Base-by-base conservation (phyloP, 2,113 vertebrate species). In the Calidris pygmaea region DNA sequence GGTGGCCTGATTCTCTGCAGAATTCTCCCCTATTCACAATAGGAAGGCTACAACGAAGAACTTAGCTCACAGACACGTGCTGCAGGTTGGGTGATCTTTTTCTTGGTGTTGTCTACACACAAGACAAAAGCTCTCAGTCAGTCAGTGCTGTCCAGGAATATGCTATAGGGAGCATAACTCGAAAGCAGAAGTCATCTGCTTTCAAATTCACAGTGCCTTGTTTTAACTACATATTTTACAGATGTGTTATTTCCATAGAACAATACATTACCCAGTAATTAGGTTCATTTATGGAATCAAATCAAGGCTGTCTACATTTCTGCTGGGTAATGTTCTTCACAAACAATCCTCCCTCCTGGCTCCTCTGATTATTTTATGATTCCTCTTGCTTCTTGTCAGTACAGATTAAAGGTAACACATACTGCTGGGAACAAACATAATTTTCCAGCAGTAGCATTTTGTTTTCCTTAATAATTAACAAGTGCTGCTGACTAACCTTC, bases 401-500 rank as follows among this genome's bases (percentile, higher is more conserved):
- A 89, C 89, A 97, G 96, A 98, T 98, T 97, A 98, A 97, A 98
- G 97, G 97, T 96, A 97, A 96, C 97, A 88, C 95, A 95, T 90
- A 95, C 97, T 98, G 96, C 97, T 98, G 96, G 97, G 97, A 98
- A 97, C 96, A 98, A 96, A 97, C 97, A 96, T 93, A 94, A 96
- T 97, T 98, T 98, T 98, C 97, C 95, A 97, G 96, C 93, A 97
- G 96, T 62, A 98, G 96, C 96, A 95, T 98, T 98, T 98, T 97
- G 96, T 98, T 98, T 98, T 98, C 96, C 98, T 98, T 98, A 98
- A 98, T 98, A 97, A 98, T 98, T 98, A 98, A 98, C 98, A 98
- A 97, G 95, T 71, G 91, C 96, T 89, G 92, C 97, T 97, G 96
- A 97, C 96, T 97, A 98, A 97, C 96, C 97, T 95, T 93, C 95